Conservation (phyloP, 2,888 invertebrate species). For the Machimus atricapillus region DNA sequence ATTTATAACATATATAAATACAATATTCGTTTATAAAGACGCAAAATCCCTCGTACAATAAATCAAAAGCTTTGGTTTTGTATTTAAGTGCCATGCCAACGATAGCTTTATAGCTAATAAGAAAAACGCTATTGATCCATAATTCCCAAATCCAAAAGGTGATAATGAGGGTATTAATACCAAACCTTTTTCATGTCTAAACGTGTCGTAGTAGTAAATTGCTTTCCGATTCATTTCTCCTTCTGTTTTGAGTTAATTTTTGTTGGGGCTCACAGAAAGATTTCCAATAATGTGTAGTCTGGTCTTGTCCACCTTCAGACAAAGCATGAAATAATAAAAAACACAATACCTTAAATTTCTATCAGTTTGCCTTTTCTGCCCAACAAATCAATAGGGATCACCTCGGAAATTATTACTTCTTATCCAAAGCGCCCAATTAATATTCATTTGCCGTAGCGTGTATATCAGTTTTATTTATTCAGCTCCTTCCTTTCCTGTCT, state of each 20-base stretch:
- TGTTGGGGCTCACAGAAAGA: not conserved
- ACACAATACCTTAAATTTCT: not conserved
- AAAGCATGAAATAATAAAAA: not conserved
- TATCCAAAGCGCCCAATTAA: conserved; percentile 55
- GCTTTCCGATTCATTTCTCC: not conserved
- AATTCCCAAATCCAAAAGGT: not conserved
- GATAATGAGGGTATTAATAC: not conserved
- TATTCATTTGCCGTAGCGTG: conserved; percentile 61
- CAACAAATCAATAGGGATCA: conserved; percentile 13
- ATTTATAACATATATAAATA: too few species aligned
- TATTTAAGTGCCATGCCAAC: not conserved
- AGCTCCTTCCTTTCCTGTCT: conserved; percentile 46
- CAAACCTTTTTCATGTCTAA: not conserved
- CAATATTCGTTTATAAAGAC: too few species aligned
- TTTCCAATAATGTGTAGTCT: not conserved
- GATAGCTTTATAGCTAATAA: not conserved
- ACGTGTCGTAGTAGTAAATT: not conserved
- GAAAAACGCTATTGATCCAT: not conserved
- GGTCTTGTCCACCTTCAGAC: not conserved
- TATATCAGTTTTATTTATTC: conserved; percentile 60
- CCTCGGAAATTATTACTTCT: conserved; percentile 30
- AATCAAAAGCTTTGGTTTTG: too few species aligned
- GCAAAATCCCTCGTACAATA: too few species aligned
- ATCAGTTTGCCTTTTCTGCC: not conserved
- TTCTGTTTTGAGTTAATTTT: not conserved